Evolutionary conservation across 2,888 invertebrate genomes (phyloP).

Genomic region (Drosophila formosana): DNA sequence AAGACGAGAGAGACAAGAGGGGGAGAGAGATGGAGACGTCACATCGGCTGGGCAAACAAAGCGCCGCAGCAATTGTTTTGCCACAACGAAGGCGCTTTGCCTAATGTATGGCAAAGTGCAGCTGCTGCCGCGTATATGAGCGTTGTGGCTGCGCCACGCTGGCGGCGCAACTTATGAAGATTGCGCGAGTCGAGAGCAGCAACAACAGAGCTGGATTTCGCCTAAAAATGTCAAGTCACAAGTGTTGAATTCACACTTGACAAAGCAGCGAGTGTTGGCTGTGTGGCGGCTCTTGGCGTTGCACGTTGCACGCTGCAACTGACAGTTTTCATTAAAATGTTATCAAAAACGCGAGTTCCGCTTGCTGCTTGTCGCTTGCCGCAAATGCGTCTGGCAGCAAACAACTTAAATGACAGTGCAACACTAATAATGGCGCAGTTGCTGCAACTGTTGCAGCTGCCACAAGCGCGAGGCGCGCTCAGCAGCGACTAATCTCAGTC

Average conservation of each 20-base stretch:
- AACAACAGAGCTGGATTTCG: conserved; percentile 47
- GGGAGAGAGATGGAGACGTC: conserved; percentile 11
- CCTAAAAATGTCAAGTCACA: conserved; percentile 80
- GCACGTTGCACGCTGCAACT: conserved; percentile 64
- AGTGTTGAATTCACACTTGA: conserved; percentile 80
- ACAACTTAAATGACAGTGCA: conserved; percentile 62
- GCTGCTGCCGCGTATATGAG: conserved; percentile 57
- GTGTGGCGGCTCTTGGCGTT: conserved; percentile 29
- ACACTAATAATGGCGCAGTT: conserved; percentile 61
- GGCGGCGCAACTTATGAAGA: conserved; percentile 65
- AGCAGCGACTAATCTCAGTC: conserved; percentile 37
- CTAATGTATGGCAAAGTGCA: conserved; percentile 69
- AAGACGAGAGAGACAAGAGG: conserved; percentile 19
- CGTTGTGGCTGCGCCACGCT: conserved; percentile 12
- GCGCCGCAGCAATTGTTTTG: conserved; percentile 64
- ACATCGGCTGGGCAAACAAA: conserved; percentile 66
- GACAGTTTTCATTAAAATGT: conserved; percentile 83
- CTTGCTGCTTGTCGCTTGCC: conserved; percentile 32
- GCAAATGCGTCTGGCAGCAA: conserved; percentile 64
- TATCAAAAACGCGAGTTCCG: conserved; percentile 77
- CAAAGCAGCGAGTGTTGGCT: conserved; percentile 60
- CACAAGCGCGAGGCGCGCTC: not conserved
- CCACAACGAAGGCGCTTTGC: conserved; percentile 39
- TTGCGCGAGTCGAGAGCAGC: conserved; percentile 30
- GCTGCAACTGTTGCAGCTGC: conserved; percentile 46